phyloP scores from a whole-genome alignment of 1,140 invertebrate species.

The Cecropterus lyciades region DNA sequence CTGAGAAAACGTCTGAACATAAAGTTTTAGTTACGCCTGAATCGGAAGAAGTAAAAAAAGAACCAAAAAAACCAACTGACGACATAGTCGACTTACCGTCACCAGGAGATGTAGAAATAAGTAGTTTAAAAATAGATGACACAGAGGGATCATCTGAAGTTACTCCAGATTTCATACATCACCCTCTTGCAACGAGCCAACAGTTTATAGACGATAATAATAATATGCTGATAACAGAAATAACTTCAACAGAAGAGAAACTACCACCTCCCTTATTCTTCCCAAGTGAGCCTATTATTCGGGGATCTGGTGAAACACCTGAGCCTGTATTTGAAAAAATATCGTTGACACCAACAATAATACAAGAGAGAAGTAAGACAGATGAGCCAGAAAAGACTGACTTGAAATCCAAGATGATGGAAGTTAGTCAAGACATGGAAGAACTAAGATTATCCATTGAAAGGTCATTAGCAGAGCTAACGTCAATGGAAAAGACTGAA shows the following conservation, averaged over 20 bases:
- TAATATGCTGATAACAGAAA: conserved; percentile 66
- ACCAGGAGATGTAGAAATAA: conserved; percentile 24
- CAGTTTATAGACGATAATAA: conserved; percentile 61
- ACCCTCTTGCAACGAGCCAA: conserved; percentile 66
- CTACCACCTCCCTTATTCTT: conserved; percentile 47
- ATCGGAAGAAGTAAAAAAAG: not conserved
- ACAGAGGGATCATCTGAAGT: conserved; percentile 46
- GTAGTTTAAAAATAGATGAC: conserved; percentile 47
- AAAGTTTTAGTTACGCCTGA: conserved; percentile 17
- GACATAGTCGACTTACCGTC: not conserved
- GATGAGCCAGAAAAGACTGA: conserved; percentile 61
- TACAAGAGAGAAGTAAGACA: conserved; percentile 32
- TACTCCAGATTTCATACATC: conserved; percentile 65
- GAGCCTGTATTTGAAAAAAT: conserved; percentile 35
- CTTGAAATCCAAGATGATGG: conserved; percentile 72
- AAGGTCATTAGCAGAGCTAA: conserved; percentile 71
- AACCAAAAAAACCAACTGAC: not conserved
- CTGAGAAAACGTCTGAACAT: conserved; percentile 27
- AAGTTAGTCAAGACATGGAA: conserved; percentile 75
- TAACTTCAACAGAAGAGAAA: conserved; percentile 49
- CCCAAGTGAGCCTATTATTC: conserved; percentile 49
- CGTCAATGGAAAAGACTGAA: conserved; percentile 63
- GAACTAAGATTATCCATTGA: conserved; percentile 72
- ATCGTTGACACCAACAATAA: conserved; percentile 29
- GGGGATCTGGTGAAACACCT: conserved; percentile 62